Conservation (phyloP, 2,113 vertebrate species). For the Theropithecus gelada region DNA sequence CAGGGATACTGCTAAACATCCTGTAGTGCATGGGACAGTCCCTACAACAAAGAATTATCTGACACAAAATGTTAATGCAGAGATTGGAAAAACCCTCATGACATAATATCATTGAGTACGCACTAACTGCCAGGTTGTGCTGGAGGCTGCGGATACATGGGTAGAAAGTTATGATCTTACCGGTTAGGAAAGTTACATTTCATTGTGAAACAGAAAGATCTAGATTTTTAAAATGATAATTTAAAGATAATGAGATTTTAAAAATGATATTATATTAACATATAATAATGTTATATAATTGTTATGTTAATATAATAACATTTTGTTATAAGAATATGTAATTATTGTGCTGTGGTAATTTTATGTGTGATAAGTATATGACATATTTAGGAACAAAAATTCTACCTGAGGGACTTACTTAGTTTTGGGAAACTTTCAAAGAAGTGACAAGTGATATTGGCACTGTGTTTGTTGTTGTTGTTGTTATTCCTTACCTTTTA, state of each 20-base stretch:
- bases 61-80: not conserved
- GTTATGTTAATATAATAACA: too few species aligned
- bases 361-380: too few species aligned
- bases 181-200: not conserved
- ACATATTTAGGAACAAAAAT: not conserved
- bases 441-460: not conserved
- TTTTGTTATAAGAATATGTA: too few species aligned
- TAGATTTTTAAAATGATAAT: too few species aligned
- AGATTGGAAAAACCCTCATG: not conserved
- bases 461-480: not conserved
- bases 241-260: too few species aligned
- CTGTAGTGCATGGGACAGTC: not conserved
- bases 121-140: not conserved
- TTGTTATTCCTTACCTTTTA: not conserved
- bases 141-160: not conserved
- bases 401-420: not conserved
- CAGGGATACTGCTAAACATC: not conserved
- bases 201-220: not conserved
- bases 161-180: slow-evolving; percentile 8
- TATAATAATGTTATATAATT: too few species aligned
- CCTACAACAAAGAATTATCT: not conserved
- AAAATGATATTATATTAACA: too few species aligned
- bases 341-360: too few species aligned
- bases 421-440: not conserved
- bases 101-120: not conserved